Evolutionary conservation across 2,113 vertebrate genomes (phyloP).

Genomic region (Bubo scandiacus): DNA sequence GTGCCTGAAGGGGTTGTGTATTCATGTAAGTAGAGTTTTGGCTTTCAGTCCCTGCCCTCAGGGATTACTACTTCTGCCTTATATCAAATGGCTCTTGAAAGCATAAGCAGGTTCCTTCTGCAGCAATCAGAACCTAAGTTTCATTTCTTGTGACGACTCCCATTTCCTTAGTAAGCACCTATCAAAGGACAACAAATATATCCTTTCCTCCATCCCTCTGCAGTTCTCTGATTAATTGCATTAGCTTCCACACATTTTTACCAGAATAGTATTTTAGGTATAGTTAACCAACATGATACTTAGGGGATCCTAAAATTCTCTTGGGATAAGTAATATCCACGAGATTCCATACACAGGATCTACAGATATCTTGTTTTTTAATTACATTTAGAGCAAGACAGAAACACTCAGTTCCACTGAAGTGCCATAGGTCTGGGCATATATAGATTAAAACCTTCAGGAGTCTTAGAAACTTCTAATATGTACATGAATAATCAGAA

Average conservation of each 20-base stretch:
- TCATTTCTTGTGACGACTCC: not conserved
- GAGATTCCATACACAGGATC: not conserved
- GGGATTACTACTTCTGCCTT: not conserved
- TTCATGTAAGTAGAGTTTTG: not conserved
- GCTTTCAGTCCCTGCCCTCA: not conserved
- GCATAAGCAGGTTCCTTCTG: not conserved
- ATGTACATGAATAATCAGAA: not conserved
- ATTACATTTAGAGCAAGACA: not conserved
- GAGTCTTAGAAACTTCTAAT: not conserved
- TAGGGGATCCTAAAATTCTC: not conserved
- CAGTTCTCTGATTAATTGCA: not conserved
- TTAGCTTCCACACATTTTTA: not conserved
- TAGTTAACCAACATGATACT: not conserved
- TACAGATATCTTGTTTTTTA: not conserved
- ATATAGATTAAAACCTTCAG: not conserved
- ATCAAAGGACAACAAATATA: not conserved
- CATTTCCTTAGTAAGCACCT: not conserved
- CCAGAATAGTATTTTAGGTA: not conserved
- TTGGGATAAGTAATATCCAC: not conserved
- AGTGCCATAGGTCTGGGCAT: not conserved
- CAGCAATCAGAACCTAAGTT: not conserved
- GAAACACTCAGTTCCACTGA: not conserved
- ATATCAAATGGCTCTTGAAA: not conserved
- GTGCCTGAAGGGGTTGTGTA: not conserved
- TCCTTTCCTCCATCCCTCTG: not conserved